Evolutionary conservation across 2,888 invertebrate species (phyloP).

Genomic region (Omphaloscelis lunosa): DNA sequence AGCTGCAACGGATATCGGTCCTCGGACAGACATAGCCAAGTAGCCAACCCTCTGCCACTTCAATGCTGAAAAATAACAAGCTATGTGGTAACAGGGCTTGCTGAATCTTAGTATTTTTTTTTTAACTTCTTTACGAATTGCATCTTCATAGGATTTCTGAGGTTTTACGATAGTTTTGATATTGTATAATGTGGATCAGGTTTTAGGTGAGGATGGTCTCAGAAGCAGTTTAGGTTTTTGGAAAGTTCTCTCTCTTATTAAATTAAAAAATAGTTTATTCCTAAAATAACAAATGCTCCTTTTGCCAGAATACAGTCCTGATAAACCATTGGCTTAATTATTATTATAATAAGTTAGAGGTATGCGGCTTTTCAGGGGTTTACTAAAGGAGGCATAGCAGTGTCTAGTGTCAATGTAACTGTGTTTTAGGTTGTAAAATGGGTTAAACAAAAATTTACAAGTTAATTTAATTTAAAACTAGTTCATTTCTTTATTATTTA

Average conservation of each 20-base stretch:
- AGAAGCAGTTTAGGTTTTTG: neutral
- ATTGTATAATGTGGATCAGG: neutral
- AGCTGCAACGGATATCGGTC: neutral
- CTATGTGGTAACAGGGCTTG: neutral
- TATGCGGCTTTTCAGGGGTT: too few species aligned
- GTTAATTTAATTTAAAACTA: neutral
- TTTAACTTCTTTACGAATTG: neutral
- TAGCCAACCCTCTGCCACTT: neutral
- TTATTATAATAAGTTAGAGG: too few species aligned
- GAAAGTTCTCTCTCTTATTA: too few species aligned
- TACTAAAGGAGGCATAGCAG: neutral
- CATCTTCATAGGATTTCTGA: neutral
- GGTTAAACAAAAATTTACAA: neutral
- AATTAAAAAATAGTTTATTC: too few species aligned
- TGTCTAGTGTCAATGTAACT: neutral
- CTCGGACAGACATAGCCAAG: too few species aligned
- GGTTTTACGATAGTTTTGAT: neutral
- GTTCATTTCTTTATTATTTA: constrained; percentile 7
- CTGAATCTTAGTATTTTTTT: neutral
- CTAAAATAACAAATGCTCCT: too few species aligned
- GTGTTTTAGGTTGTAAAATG: neutral
- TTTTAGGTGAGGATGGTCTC: neutral
- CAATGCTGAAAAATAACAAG: neutral
- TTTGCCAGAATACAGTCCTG: too few species aligned
- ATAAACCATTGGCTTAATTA: too few species aligned